Base-by-base conservation (phyloP, 2,888 invertebrate species). In the Metacarcinus magister region DNA sequence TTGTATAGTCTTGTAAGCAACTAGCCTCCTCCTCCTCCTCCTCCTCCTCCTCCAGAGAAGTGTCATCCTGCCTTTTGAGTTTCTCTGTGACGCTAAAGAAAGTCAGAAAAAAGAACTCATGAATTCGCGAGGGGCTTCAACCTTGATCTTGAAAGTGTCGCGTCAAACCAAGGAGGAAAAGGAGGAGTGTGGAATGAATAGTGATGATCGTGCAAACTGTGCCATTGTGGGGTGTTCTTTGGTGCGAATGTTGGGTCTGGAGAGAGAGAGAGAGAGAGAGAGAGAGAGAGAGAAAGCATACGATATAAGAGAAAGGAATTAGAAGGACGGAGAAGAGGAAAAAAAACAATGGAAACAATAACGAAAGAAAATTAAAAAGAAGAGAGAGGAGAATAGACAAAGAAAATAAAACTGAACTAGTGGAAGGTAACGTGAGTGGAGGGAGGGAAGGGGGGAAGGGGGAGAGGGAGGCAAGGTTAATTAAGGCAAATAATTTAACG, bases 201-300 rank as follows among this genome's bases (percentile, higher is more conserved):
- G 87, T 39, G 32, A 87, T 39, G 87, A 87, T 87, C 87, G 39
- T 87, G 87, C 87, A 87, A 39, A 87, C 32, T 16, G 87, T 39
- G 87, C 13, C 39, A 87, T 87, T 87, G 87, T 39, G 16, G 39
- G 32, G 13, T 39, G 23, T 39, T 39, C 87, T 87, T 87, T 39
- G 87, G 8, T n/a, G 32, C 39, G 16, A 75, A 87, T 87, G 39
- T 87, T 32, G 39, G 19, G 87, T 39, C 23, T 13, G 46, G 48
- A 48, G 92, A 92, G 92, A 92, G 46, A 92, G 46, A 92, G 46
- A 92, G n/a, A 91, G 44, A 91, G 91, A 44, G 91, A 91, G 46
- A 91, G 91, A 91, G 46, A 91, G 91, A 91, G 46, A 91, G 91
- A 91, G 46, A 46, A 19, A 44, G 46, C 28, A 8, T 19, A 28